These are phyloP conservation scores for Poeciliopsis paucimaculata DNA, from an alignment of 2,797 vertebrate species.

Conservation along the genomic window DNA sequence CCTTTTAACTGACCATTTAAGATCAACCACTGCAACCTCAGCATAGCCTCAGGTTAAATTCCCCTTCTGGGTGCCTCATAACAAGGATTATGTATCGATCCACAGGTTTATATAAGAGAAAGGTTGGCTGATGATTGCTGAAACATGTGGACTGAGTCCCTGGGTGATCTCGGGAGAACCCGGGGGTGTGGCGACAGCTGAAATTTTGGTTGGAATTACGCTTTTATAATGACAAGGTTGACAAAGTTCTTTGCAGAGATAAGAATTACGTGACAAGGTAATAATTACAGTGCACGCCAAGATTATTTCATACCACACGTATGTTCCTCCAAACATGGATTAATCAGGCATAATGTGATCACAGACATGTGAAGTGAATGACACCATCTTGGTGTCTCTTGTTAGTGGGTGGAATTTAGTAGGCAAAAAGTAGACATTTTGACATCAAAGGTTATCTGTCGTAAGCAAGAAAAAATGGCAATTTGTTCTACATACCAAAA, in stretches of 20 bases:
- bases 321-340: neutral
- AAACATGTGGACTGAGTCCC: neutral
- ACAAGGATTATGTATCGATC: conserved; percentile 17
- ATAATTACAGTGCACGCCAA: neutral
- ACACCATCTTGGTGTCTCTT: neutral
- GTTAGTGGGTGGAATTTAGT: neutral
- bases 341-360: neutral
- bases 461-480: too few species aligned
- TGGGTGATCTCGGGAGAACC: neutral
- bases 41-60: neutral
- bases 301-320: neutral
- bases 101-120: conserved; percentile 25
- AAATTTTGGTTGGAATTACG: conserved; percentile 35
- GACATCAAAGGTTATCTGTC: too few species aligned
- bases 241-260: conserved; percentile 29
- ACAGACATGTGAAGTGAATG: neutral
- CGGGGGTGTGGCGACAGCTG: neutral
- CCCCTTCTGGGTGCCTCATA: neutral
- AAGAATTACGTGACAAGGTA: neutral
- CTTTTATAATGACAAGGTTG: conserved; percentile 36
- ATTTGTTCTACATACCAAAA: neutral
- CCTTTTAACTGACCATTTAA: neutral
- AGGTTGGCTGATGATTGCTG: conserved; percentile 54
- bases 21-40: conserved; percentile 36
- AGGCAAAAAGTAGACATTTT: neutral